phyloP scores from a whole-genome alignment of 1,140 invertebrate species.

The Chrysoperla carnea region DNA sequence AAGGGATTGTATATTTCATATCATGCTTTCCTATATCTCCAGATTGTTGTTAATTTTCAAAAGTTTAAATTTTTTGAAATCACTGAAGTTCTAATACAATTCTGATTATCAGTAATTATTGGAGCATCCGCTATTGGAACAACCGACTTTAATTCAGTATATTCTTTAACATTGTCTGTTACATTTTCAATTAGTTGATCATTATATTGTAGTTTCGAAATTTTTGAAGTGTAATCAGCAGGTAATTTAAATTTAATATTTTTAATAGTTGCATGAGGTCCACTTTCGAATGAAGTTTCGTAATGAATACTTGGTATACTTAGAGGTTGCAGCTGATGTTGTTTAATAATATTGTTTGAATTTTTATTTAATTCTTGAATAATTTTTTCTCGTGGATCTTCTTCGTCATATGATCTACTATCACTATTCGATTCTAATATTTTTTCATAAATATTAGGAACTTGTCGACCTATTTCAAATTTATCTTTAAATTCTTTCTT shows the following conservation, averaged over 20 bases:
- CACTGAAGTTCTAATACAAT: too few species aligned
- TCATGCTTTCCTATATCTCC: too few species aligned
- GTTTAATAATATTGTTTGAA: background rate
- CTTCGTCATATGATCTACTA: background rate
- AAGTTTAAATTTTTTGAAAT: too few species aligned
- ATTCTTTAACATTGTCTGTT: too few species aligned
- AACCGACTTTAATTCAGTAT: too few species aligned
- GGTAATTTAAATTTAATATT: conserved; percentile 24
- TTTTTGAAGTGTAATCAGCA: conserved; percentile 10
- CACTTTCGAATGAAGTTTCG: conserved; percentile 17
- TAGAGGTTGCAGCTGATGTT: background rate
- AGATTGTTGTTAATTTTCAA: too few species aligned
- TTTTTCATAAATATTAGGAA: conserved; percentile 6
- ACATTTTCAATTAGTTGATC: too few species aligned
- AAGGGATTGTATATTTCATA: too few species aligned
- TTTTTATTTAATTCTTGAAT: background rate
- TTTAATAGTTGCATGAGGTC: conserved; percentile 18
- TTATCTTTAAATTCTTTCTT: conserved; percentile 18
- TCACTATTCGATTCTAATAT: conserved; percentile 2
- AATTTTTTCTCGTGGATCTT: background rate
- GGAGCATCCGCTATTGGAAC: too few species aligned
- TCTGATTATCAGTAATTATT: too few species aligned
- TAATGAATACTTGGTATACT: conserved; percentile 11
- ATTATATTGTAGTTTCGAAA: background rate
- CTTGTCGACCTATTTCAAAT: conserved; percentile 19